Base-by-base conservation (phyloP, 2,888 invertebrate genomes). In the Campaea margaritaria region DNA sequence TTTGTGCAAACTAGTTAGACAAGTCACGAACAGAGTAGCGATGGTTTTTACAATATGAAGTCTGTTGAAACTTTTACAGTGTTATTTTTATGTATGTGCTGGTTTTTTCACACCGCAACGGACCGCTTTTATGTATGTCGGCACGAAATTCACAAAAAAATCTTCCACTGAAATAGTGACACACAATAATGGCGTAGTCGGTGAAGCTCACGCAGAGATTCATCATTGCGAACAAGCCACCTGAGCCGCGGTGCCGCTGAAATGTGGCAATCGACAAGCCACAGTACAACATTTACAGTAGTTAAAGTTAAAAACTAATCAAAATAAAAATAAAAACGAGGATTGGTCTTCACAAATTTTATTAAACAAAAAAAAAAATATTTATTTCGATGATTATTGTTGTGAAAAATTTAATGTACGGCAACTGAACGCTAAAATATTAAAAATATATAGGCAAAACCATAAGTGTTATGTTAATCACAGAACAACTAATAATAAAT, bases 181-280 rank as follows among this genome's bases (percentile, higher is more conserved):
- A 51, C 42, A 42, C 11, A 50, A 44, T 38, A 28, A 51, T 44
- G n/a, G 44, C 28, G 43, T 14, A 28, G 39, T 27, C n/a, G 11
- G 41, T 31, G 46, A 10, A 28, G 41, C 28, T 38, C 41, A 36
- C 31, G 41, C 43, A 61, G 47, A 53, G 47, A 45, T 36, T 41
- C 34, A 49, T 57, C 50, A 46, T 45, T 15, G 42, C 16, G 39
- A 52, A 14, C 10, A 43, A 38, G 51, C 16, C 61, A 62, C 62
- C 62, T 57, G 62, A 53, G 61, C 16, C 54, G 21, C 43, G 10
- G 4, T 12, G 44, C 12, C 38, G 34, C 14, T 10, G n/a, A 48
- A 45, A 43, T 44, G 44, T 48, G 28, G 27, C 39, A 34, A 49
- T 43, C 16, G 21, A 5, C 3, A 3, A 21, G 21, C 21, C 55